These are phyloP conservation scores for Bubo blakistoni DNA, from an alignment of 2,113 vertebrate genomes.

Conservation along the genomic window DNA sequence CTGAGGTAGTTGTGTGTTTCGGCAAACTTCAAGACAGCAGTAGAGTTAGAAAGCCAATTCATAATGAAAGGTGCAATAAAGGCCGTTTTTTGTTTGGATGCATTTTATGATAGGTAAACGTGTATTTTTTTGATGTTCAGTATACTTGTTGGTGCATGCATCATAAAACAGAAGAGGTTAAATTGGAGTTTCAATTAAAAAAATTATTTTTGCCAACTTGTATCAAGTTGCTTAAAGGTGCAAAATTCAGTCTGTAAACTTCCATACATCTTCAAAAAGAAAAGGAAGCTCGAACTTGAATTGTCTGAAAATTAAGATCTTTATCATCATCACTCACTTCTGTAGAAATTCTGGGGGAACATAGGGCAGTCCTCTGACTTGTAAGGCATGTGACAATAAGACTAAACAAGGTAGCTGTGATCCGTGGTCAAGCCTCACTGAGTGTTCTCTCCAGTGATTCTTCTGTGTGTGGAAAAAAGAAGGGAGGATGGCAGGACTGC, in stretches of 20 bases:
- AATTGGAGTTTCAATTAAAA: background rate
- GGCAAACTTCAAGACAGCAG: background rate
- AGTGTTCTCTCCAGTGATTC: background rate
- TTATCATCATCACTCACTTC: background rate
- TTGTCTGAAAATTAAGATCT: background rate
- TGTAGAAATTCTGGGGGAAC: background rate
- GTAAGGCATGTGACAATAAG: background rate
- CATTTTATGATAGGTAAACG: background rate
- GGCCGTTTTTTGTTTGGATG: background rate
- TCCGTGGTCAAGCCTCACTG: background rate
- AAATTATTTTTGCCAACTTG: fast-evolving
- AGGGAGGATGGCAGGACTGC: background rate
- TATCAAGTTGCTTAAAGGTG: background rate
- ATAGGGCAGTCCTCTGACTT: background rate
- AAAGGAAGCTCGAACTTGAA: background rate
- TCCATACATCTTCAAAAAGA: background rate
- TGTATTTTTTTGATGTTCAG: background rate
- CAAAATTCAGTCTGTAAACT: background rate
- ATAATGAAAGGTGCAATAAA: background rate
- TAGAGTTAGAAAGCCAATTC: background rate
- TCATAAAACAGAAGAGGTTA: background rate
- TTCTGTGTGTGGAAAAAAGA: background rate
- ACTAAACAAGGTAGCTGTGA: background rate
- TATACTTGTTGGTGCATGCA: background rate
- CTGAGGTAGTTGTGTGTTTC: background rate